Evolutionary conservation across 2,797 vertebrate genomes (phyloP), one percentile per base, ranked within the genome.

Genomic region (Mallotus villosus): DNA sequence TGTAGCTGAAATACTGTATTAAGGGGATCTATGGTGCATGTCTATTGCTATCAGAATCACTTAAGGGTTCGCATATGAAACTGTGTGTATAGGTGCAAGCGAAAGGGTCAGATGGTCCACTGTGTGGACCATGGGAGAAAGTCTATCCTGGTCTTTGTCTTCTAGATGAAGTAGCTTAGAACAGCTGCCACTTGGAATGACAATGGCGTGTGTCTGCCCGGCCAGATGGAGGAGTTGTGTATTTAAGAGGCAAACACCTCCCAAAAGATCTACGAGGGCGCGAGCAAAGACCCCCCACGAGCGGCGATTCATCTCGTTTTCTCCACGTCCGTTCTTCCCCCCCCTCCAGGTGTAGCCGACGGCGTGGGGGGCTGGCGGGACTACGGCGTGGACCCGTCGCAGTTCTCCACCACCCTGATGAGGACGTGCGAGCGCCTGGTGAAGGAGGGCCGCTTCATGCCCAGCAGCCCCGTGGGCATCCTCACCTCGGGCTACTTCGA

Each of bases 281-380:
- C 2, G 12, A n/a, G 51, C 51, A 6, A 55, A 46, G 41, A 46
- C 9, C 0, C 51, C 19, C 51, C 2, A 53, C 9, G 0, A 12
- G 37, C 37, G 0, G 2, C 59, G n/a, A 25, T 61, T 5, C 14
- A 12, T 11, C 11, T 60, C 24, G 1, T 25, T 66, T 5, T 22
- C n/a, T 7, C 9, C 8, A 8, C 12, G 12, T 14, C 9, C 41
- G 41, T 46, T 24, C 7, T 62, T 22, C 9, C 27, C 37, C 17
- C 34, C 59, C 17, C 34, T 57, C 17, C 88, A 97, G 97, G 97
- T 22, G 97, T 99, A 61, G 97, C 97, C 9, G 97, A 99, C 84
- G 97, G 97, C 0, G 97, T 99, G 0, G 97, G 97, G n/a, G 97
- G 97, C 82, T 99, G 97, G 97, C 94, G 97, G 69, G 97, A 99